These are phyloP conservation scores for Oncopeltus fasciatus DNA, from an alignment of 1,140 invertebrate species.

Conservation along the genomic window DNA sequence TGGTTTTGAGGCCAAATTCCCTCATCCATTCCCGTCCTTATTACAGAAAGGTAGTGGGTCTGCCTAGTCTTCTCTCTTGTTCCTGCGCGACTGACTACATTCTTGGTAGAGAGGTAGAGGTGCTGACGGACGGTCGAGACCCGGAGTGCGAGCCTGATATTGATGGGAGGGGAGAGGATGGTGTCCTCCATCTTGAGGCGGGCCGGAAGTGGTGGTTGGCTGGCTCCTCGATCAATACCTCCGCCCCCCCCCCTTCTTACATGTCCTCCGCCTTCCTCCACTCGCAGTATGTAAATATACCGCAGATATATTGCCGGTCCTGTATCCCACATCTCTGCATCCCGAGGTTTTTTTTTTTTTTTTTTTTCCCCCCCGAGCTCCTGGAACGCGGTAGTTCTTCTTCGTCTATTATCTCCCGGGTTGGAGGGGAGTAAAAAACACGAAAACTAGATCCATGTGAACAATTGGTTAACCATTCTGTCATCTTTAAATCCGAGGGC, in stretches of 20 bases:
- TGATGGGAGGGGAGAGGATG: slow-evolving; percentile 23
- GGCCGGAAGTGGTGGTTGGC: slow-evolving; percentile 11
- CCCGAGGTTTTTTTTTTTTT: too few species aligned
- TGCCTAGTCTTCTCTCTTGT: too few species aligned
- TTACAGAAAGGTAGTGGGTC: too few species aligned
- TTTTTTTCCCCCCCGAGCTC: too few species aligned
- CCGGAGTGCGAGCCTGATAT: slow-evolving; percentile 27
- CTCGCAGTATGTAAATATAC: background rate
- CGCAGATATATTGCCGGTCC: background rate
- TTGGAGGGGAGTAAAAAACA: too few species aligned
- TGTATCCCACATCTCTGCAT: slow-evolving; percentile 1
- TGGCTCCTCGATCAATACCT: slow-evolving; percentile 18
- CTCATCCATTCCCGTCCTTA: too few species aligned
- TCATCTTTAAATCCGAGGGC: too few species aligned
- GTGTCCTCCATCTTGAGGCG: slow-evolving; percentile 23
- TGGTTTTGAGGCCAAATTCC: too few species aligned
- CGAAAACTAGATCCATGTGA: too few species aligned
- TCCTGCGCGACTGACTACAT: background rate
- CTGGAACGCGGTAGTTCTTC: too few species aligned
- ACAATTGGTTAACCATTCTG: too few species aligned
- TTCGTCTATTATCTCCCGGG: too few species aligned
- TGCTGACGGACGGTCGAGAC: slow-evolving; percentile 27
- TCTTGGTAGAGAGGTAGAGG: background rate
- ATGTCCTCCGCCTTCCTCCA: background rate
- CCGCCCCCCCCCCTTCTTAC: slow-evolving; percentile 12